Conservation (phyloP, 2,888 invertebrate genomes). For the Adelphocoris suturalis region DNA sequence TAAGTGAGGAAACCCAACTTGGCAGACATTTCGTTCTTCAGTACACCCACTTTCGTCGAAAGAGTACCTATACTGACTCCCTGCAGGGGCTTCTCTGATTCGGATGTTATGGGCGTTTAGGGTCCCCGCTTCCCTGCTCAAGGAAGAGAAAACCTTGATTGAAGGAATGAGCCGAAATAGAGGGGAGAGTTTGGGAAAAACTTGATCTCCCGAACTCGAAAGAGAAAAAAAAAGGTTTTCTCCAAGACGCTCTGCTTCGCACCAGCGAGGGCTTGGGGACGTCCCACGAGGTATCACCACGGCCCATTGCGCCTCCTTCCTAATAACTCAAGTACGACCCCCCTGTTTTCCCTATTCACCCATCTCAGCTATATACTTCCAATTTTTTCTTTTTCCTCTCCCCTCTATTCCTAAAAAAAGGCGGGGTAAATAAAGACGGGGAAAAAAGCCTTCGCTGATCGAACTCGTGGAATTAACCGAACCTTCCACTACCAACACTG, state of each 20-base stretch:
- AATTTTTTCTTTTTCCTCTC: neutral
- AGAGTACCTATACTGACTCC: too few relatives aligned
- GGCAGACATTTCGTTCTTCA: too few relatives aligned
- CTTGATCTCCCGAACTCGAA: slow-evolving; percentile 23
- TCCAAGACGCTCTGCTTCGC: neutral
- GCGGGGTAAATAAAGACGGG: slow-evolving; percentile 13
- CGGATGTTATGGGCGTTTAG: slow-evolving; percentile 68
- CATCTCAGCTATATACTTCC: slow-evolving; percentile 45
- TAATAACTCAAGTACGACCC: slow-evolving; percentile 61
- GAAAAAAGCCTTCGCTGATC: slow-evolving; percentile 53
- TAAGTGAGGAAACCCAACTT: too few relatives aligned
- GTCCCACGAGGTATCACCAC: slow-evolving; percentile 69
- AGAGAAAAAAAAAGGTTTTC: neutral
- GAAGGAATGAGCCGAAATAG: slow-evolving; percentile 46
- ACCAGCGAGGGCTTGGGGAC: slow-evolving; percentile 21
- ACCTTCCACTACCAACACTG: slow-evolving; percentile 4
- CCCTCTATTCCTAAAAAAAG: neutral
- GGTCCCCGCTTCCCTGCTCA: neutral
- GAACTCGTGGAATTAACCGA: slow-evolving; percentile 57
- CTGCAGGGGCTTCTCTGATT: slow-evolving; percentile 26
- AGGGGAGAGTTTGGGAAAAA: slow-evolving; percentile 8
- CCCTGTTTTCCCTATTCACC: slow-evolving; percentile 36
- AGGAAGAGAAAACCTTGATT: slow-evolving; percentile 24
- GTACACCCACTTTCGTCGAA: too few relatives aligned
- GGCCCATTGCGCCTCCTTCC: slow-evolving; percentile 67